Evolutionary conservation across 2,797 vertebrate genomes (phyloP).

Genomic region (Sebastes dallii): DNA sequence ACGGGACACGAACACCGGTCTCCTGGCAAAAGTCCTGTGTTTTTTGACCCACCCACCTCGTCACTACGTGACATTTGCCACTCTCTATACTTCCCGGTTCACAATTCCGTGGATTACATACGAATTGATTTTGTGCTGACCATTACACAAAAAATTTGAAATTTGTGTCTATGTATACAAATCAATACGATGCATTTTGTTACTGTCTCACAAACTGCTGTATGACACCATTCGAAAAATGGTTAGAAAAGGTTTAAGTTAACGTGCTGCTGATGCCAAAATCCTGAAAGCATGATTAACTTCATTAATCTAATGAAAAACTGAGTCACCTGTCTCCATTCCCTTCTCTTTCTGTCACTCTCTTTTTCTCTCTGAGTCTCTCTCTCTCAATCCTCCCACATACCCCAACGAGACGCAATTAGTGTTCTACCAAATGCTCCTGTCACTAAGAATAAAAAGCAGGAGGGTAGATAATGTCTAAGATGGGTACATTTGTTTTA

Average conservation of each 20-base stretch:
- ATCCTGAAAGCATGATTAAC: conserved; percentile 7
- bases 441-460: conserved; percentile 34
- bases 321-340: conserved; percentile 18
- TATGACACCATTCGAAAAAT: not conserved
- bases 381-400: conserved; percentile 46
- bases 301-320: conserved; percentile 1
- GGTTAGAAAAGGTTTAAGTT: not conserved
- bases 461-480: not conserved
- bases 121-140: no score
- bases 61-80: no score
- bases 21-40: no score
- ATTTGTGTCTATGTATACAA: no score
- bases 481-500: conserved; percentile 2
- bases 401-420: conserved; percentile 64
- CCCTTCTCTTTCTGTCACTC: not conserved
- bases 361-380: not conserved
- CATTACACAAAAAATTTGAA: no score
- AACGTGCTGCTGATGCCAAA: not conserved
- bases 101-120: no score
- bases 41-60: no score
- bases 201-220: no score
- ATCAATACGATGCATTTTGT: no score
- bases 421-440: conserved; percentile 42
- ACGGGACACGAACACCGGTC: no score
- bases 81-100: no score